phyloP scores from a whole-genome alignment of 2,113 vertebrate genomes.

The Poeciliopsis occidentalis region DNA sequence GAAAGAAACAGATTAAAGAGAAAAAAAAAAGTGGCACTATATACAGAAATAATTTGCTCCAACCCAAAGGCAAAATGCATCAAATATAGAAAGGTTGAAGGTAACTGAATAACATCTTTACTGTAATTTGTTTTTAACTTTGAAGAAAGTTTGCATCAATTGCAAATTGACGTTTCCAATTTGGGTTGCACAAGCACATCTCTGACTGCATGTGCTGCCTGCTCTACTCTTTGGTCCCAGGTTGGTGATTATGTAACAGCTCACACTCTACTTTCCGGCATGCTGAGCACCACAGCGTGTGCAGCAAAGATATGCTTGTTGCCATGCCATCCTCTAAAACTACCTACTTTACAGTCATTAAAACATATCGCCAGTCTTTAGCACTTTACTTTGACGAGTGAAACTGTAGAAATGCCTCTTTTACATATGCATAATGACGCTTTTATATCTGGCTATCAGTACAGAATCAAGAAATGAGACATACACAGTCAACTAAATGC shows the following conservation, averaged over 20 bases:
- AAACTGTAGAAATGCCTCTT: conserved; percentile 28
- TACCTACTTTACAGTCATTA: conserved; percentile 31
- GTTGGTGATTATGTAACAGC: conserved; percentile 62
- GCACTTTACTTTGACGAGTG: conserved; percentile 32
- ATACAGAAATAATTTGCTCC: background rate
- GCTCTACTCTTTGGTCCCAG: conserved; percentile 40
- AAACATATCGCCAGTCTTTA: conserved; percentile 32
- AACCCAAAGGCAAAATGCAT: conserved; percentile 1
- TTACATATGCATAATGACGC: background rate
- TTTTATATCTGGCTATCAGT: background rate
- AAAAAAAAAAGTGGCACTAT: background rate
- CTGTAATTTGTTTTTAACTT: background rate
- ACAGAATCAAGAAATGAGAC: background rate
- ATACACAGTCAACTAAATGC: background rate
- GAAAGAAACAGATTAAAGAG: background rate
- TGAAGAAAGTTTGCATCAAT: background rate
- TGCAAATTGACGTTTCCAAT: conserved; percentile 1
- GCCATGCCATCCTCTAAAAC: conserved; percentile 37
- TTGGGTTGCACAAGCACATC: background rate
- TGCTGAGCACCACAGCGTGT: conserved; percentile 44
- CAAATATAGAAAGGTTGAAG: background rate
- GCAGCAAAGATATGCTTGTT: conserved; percentile 53
- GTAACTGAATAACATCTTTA: background rate
- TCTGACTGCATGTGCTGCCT: conserved; percentile 43
- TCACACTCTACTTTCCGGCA: conserved; percentile 38